A percentile compares a stretch with the other conserved stretches of the same genome.
phyloP scores from a whole-genome alignment of 2,113 vertebrate species.

The Urocitellus parryii region DNA sequence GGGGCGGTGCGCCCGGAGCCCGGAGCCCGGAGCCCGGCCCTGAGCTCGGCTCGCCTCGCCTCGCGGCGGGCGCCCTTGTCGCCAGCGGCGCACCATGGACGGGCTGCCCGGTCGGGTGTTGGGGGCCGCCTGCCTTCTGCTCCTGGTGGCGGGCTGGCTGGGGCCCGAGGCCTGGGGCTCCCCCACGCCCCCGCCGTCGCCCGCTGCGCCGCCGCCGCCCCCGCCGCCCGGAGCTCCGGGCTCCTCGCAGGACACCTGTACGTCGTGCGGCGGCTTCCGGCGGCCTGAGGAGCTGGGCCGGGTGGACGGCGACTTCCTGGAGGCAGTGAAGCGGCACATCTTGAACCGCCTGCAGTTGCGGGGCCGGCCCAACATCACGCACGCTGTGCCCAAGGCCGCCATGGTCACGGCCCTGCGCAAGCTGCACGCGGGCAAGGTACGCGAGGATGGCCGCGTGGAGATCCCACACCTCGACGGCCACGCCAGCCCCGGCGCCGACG shows the following conservation, averaged over 20 bases:
- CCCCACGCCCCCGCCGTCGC: slow-evolving; percentile 79
- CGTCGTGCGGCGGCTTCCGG: slow-evolving; percentile 94
- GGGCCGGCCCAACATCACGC: slow-evolving; percentile 97
- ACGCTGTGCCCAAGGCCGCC: slow-evolving; percentile 96
- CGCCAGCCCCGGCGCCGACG: slow-evolving; percentile 91
- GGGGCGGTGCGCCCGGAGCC: slow-evolving; percentile 70
- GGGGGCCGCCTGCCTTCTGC: slow-evolving; percentile 83
- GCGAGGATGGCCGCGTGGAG: slow-evolving; percentile 96
- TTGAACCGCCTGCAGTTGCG: slow-evolving; percentile 96
- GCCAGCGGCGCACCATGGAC: slow-evolving; percentile 87
- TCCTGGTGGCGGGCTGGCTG: slow-evolving; percentile 83
- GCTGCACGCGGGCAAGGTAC: slow-evolving; percentile 96
- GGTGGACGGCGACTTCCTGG: slow-evolving; percentile 94
- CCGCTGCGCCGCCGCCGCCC: slow-evolving; percentile 83
- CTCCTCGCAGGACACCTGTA: slow-evolving; percentile 90
- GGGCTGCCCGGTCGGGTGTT: slow-evolving; percentile 86
- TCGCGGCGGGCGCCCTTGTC: slow-evolving; percentile 82
- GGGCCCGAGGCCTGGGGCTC: slow-evolving; percentile 83
- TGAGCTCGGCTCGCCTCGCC: slow-evolving; percentile 81
- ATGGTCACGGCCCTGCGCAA: slow-evolving; percentile 98
- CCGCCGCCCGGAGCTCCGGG: slow-evolving; percentile 86
- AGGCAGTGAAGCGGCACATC: slow-evolving; percentile 98
- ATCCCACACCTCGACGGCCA: slow-evolving; percentile 97
- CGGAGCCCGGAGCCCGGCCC: slow-evolving; percentile 79
- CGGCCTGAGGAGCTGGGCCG: slow-evolving; percentile 91